Percentiles rank a stretch among this genome's conserved stretches.
phyloP scores from a whole-genome alignment of 2,797 vertebrate genomes.

The Amblyraja radiata region DNA sequence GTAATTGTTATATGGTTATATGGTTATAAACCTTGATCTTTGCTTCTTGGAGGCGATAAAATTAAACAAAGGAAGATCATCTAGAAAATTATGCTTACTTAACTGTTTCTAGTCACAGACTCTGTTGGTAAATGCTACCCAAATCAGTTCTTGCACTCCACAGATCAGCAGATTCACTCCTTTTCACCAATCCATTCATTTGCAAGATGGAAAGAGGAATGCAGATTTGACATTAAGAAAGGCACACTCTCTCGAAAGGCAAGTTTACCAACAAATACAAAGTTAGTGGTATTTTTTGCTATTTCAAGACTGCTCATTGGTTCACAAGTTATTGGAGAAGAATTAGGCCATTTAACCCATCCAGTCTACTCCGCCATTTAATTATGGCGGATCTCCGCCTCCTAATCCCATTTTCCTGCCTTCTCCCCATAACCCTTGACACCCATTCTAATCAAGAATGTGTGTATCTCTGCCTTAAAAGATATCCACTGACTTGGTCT shows the following conservation, averaged over 20 bases:
- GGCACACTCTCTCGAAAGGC: neutral
- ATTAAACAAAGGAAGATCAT: neutral
- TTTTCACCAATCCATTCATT: neutral
- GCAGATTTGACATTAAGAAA: neutral
- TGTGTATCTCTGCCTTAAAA: too few species aligned
- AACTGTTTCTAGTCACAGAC: constrained; percentile 5
- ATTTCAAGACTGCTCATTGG: neutral
- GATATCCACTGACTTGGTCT: too few species aligned
- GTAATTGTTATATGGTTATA: too few species aligned
- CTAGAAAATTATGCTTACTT: neutral
- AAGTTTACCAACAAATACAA: neutral
- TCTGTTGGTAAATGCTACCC: neutral
- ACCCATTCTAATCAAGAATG: too few species aligned
- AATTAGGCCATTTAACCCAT: too few species aligned
- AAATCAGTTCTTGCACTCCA: neutral
- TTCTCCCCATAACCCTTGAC: too few species aligned
- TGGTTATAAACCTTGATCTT: too few species aligned
- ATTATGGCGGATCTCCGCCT: too few species aligned
- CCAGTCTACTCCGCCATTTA: too few species aligned
- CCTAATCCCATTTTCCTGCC: too few species aligned
- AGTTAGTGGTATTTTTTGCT: neutral
- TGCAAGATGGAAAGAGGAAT: neutral
- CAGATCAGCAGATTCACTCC: neutral
- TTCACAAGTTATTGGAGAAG: too few species aligned
- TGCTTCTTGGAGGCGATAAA: neutral